Evolutionary conservation across 1,140 invertebrate genomes (phyloP).

Genomic region (Aporrectodea caliginosa): DNA sequence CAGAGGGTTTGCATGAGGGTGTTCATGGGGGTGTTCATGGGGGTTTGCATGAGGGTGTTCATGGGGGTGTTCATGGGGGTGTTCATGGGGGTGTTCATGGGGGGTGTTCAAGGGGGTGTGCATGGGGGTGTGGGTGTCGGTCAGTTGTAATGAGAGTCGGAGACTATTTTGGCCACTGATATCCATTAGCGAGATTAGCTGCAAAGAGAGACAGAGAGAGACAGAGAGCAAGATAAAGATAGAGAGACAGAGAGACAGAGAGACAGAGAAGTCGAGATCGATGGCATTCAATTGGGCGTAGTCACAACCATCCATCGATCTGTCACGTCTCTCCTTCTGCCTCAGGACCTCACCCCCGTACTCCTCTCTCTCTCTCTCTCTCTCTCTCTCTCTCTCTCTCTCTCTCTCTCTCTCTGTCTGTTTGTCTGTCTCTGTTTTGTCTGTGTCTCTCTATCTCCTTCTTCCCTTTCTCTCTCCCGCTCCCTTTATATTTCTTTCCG

Average conservation of each 20-base stretch:
- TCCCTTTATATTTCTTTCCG: too few relatives aligned
- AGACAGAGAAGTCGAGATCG: not conserved
- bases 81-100: too few relatives aligned
- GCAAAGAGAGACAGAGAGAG: too few relatives aligned
- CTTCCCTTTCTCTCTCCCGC: not conserved
- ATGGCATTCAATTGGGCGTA: not conserved
- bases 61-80: too few relatives aligned
- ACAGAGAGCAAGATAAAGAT: too few relatives aligned
- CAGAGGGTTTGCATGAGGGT: too few relatives aligned
- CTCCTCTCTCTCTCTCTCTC: not conserved
- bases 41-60: too few relatives aligned
- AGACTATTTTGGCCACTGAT: not conserved
- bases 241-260: too few relatives aligned
- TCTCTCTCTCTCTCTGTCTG: not conserved
- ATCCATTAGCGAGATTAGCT: not conserved
- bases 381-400: not conserved
- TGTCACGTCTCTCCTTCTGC: not conserved
- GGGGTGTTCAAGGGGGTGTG: not conserved
- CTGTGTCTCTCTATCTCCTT: not conserved
- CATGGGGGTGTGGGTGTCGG: not conserved
- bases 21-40: too few relatives aligned
- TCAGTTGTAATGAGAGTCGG: not conserved
- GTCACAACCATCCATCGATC: not conserved
- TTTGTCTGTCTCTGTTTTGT: not conserved
- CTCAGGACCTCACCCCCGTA: not conserved